Evolutionary conservation across 2,113 vertebrate genomes (phyloP).

Genomic region (Heterotilapia buettikoferi): DNA sequence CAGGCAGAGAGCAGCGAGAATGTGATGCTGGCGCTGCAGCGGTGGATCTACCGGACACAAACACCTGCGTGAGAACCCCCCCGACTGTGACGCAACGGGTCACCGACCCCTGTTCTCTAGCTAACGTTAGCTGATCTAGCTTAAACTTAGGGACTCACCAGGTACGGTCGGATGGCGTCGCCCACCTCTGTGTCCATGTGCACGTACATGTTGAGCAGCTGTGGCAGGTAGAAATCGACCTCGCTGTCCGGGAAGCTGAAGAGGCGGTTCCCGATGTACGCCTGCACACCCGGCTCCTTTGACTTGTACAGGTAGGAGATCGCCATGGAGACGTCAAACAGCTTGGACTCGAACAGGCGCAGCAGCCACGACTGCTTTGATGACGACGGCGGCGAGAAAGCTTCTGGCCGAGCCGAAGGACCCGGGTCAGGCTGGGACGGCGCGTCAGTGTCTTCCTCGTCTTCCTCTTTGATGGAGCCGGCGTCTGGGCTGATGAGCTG

Average conservation of each 20-base stretch:
- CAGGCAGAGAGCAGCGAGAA: constrained; percentile 92
- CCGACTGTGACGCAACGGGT: neutral
- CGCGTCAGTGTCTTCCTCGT: neutral
- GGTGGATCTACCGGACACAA: constrained; percentile 69
- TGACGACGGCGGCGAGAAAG: constrained; percentile 17
- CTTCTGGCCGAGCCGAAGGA: neutral
- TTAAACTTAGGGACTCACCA: constrained; percentile 61
- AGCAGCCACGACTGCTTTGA: constrained; percentile 94
- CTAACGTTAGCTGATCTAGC: neutral
- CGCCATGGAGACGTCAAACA: constrained; percentile 97
- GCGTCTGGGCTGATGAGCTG: constrained; percentile 7
- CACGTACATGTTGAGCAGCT: constrained; percentile 97
- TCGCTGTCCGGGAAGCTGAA: constrained; percentile 88
- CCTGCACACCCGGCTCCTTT: constrained; percentile 94
- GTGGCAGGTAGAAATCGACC: constrained; percentile 91
- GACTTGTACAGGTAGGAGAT: constrained; percentile 97
- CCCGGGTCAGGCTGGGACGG: neutral
- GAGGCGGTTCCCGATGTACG: constrained; percentile 92
- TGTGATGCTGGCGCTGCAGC: constrained; percentile 87
- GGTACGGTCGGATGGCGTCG: constrained; percentile 92
- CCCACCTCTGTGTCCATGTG: constrained; percentile 97
- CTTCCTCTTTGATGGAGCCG: constrained; percentile 42
- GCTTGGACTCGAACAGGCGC: constrained; percentile 92
- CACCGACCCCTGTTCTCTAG: neutral
- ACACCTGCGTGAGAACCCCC: neutral